These are phyloP conservation scores for Leptarthrus brevirostris DNA, from an alignment of 2,888 invertebrate species.

Conservation along the genomic window DNA sequence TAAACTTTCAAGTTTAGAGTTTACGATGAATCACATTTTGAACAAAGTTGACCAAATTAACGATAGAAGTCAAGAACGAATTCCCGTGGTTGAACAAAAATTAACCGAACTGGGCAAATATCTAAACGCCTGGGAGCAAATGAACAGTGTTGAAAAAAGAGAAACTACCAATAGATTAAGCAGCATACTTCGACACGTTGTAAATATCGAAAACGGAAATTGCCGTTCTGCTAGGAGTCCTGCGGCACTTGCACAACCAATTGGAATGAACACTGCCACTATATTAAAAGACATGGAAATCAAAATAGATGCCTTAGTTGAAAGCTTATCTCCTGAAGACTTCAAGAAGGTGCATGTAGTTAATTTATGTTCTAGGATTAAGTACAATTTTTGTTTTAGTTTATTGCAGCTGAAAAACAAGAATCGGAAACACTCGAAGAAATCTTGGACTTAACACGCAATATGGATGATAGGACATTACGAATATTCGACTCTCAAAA, in stretches of 20 bases:
- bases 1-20: conserved; percentile 64
- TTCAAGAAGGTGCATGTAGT: conserved; percentile 9
- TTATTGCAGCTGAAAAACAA: conserved; percentile 55
- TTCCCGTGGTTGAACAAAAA: conserved; percentile 53
- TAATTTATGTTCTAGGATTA: background rate
- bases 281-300: conserved; percentile 33
- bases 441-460: conserved; percentile 59
- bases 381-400: conserved; percentile 48
- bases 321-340: conserved; percentile 3
- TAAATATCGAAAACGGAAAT: conserved; percentile 57
- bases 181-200: conserved; percentile 58
- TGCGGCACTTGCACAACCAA: background rate
- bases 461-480: conserved; percentile 61
- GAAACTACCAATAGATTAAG: conserved; percentile 58
- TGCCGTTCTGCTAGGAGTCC: conserved; percentile 33
- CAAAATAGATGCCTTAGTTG: conserved; percentile 9
- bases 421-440: conserved; percentile 60
- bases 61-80: conserved; percentile 49
- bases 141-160: conserved; percentile 54
- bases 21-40: conserved; percentile 64
- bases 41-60: conserved; percentile 65
- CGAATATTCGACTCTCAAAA: conserved; percentile 57
- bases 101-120: conserved; percentile 52
- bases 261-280: conserved; percentile 19
- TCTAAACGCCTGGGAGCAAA: conserved; percentile 25